Conservation (phyloP, 1,140 invertebrate genomes). For the Pantala flavescens region DNA sequence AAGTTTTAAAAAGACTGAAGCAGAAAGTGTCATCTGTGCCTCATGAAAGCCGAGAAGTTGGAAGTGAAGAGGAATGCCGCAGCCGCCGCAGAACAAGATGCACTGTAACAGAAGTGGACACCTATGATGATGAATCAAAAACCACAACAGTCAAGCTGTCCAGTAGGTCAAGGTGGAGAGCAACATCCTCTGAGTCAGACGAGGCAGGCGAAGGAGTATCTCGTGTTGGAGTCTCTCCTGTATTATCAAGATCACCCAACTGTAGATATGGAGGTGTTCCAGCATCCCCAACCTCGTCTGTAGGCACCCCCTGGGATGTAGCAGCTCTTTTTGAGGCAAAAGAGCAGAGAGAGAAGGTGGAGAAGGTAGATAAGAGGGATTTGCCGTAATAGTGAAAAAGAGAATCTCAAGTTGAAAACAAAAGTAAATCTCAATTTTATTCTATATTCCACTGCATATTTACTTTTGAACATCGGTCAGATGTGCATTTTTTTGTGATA, state of each 20-base stretch:
- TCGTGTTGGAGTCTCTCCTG: not conserved
- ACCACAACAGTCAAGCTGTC: not conserved
- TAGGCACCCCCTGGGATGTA: not conserved
- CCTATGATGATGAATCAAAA: not conserved
- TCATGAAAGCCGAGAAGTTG: not conserved
- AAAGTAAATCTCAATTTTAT: too few relatives aligned
- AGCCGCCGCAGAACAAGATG: not conserved
- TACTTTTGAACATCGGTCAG: too few relatives aligned
- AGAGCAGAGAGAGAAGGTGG: not conserved
- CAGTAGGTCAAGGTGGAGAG: not conserved
- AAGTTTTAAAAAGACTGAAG: constrained; percentile 18
- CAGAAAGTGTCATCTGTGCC: constrained; percentile 13
- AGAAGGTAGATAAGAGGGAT: not conserved
- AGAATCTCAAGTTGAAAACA: not conserved
- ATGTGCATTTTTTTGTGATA: too few relatives aligned
- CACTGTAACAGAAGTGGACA: not conserved
- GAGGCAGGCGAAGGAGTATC: not conserved
- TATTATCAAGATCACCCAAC: not conserved
- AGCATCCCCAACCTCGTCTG: not conserved
- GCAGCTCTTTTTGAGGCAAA: not conserved
- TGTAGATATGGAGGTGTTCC: not conserved
- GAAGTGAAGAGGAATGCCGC: not conserved
- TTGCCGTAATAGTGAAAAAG: not conserved
- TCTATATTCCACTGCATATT: too few relatives aligned
- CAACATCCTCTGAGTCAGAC: not conserved